Evolutionary conservation across 1,140 invertebrate genomes (phyloP), one percentile per base, ranked within the genome.

Genomic region (Polypedilum vanderplanki): DNA sequence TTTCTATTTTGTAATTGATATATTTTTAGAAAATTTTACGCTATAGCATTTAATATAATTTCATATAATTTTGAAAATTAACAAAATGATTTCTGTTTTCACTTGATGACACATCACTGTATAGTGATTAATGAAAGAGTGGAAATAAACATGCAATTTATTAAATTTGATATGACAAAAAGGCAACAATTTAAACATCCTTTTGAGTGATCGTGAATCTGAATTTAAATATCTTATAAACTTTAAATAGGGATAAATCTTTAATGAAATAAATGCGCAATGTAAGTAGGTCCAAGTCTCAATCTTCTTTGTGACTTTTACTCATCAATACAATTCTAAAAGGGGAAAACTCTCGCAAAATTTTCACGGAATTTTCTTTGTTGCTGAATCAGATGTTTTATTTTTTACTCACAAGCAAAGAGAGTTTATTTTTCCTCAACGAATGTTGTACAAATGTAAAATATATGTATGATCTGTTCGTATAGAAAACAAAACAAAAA

Each of bases 341-440:
- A 70, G 65, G 20, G 65, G 20, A 18, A 10, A 18, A 8, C 17
- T 67, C 17, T 10, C 18, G 18, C 8, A 70, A 70, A 20, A 22
- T 70, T 70, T n/a, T 70, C 20, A 18, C 65, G 65, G 20, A 70
- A 70, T 70, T 70, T 70, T 70, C 65, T 70, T 70, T 70, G 65
- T 70, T 70, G 8, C 65, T 20, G 65, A 70, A 7, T 20, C 41
- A 46, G 41, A 8, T n/a, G 46, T 15, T 15, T 15, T 15, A 17
- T 57, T 57, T 57, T 57, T 57, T 17, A 12, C n/a, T 57, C 46
- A 57, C 46, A 57, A 17, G n/a, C 10, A 57, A 15, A 57, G 10
- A 57, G 10, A 10, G 46, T 57, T 70, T 70, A 12, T 20, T 70
- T 70, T 70, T 70, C 17, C 65, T 0, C 17, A 67, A 67, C 12